Percentiles rank a stretch among this genome's conserved stretches.
phyloP scores from a whole-genome alignment of 2,888 invertebrate species.

The Tetanocera ferruginea region DNA sequence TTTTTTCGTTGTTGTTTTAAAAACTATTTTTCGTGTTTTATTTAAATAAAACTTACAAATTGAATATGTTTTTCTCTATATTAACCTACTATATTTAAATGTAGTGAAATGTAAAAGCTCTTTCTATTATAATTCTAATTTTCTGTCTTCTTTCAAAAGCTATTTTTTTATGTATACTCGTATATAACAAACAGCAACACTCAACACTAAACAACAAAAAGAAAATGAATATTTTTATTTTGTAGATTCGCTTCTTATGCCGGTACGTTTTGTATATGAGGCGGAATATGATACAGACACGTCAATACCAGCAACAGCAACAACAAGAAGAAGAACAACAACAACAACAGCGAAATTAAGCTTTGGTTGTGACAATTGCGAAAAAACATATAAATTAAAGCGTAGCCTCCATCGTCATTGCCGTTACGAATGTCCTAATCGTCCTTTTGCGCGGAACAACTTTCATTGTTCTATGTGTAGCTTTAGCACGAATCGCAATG shows the following conservation, averaged over 20 bases:
- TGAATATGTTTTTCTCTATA: too few relatives aligned
- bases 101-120: too few relatives aligned
- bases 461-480: slow-evolving; percentile 79
- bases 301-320: too few relatives aligned
- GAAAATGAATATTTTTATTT: background rate
- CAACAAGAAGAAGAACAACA: background rate
- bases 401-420: slow-evolving; percentile 76
- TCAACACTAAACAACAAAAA: too few relatives aligned
- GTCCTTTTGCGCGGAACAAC: slow-evolving; percentile 77
- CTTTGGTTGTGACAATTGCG: slow-evolving; percentile 51
- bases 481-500: slow-evolving; percentile 79
- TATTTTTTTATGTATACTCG: too few relatives aligned
- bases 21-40: too few relatives aligned
- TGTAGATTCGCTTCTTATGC: background rate
- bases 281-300: background rate
- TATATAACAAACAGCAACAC: too few relatives aligned
- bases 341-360: slow-evolving; percentile 33
- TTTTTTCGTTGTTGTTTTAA: too few relatives aligned
- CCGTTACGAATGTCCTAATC: slow-evolving; percentile 75
- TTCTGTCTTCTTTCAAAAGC: too few relatives aligned
- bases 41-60: too few relatives aligned
- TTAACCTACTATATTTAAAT: too few relatives aligned
- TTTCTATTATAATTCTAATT: too few relatives aligned
- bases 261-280: background rate
- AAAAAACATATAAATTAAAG: slow-evolving; percentile 60